These are phyloP conservation scores for Lochmaea crataegi DNA, from an alignment of 2,888 invertebrate species.

Conservation along the genomic window DNA sequence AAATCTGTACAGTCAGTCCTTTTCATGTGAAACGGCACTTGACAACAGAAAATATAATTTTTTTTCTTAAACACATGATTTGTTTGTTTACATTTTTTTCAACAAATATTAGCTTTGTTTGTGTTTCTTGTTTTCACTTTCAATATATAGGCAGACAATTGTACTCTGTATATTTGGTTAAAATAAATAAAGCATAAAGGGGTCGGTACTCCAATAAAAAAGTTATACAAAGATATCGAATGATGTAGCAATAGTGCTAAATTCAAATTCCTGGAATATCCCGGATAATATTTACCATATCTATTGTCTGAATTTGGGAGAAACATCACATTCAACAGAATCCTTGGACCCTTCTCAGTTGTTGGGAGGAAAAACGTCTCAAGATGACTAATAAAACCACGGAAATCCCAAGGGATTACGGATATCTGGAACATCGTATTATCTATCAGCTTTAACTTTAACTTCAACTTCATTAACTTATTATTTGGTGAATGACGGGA, in stretches of 20 bases:
- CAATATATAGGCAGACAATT: too few species aligned
- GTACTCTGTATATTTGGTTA: neutral
- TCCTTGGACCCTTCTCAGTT: conserved; percentile 20
- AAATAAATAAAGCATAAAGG: neutral
- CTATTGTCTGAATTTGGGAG: conserved; percentile 3
- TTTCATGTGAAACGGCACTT: too few species aligned
- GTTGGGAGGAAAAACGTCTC: conserved; percentile 22
- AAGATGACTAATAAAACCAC: conserved; percentile 31
- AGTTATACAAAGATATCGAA: conserved; percentile 1
- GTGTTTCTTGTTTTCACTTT: too few species aligned
- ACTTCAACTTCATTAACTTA: conserved; percentile 26
- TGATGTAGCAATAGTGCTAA: neutral
- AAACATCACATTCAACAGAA: conserved; percentile 16
- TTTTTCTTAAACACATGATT: too few species aligned
- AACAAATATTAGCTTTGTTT: too few species aligned
- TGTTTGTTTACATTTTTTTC: too few species aligned
- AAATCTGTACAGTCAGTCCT: too few species aligned
- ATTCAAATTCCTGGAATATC: conserved; percentile 6
- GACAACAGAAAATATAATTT: too few species aligned
- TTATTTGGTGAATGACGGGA: conserved; percentile 15
- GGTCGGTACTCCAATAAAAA: neutral
- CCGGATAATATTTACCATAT: conserved; percentile 14
- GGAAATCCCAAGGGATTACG: conserved; percentile 24
- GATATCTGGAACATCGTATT: conserved; percentile 20
- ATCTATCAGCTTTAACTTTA: conserved; percentile 11